Percentiles rank a stretch among this genome's conserved stretches.
Evolutionary conservation across 1,140 invertebrate genomes (phyloP).

Genomic region (Hyposmocoma kahamanoa): DNA sequence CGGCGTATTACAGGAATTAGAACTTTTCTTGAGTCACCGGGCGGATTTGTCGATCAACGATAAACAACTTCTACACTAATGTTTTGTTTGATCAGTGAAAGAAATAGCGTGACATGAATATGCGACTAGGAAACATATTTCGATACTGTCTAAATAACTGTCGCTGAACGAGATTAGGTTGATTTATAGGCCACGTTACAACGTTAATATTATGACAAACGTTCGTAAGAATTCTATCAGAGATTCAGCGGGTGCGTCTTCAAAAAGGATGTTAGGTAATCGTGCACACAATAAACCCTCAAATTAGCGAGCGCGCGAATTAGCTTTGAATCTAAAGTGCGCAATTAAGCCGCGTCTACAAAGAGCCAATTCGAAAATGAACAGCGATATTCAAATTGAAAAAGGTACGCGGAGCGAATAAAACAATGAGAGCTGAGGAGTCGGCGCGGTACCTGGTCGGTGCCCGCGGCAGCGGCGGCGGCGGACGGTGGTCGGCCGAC

Average conservation of each 20-base stretch:
- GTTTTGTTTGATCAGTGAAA: constrained; percentile 26
- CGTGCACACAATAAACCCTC: constrained; percentile 59
- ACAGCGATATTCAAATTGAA: constrained; percentile 70
- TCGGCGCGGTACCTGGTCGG: too few relatives aligned
- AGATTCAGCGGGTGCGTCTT: constrained; percentile 47
- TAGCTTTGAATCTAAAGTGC: constrained; percentile 68
- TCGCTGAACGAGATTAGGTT: constrained; percentile 24
- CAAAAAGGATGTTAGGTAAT: constrained; percentile 56
- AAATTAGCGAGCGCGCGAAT: constrained; percentile 67
- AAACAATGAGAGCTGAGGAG: constrained; percentile 45
- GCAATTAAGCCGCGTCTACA: constrained; percentile 62
- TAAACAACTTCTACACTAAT: constrained; percentile 24
- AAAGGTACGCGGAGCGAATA: constrained; percentile 64
- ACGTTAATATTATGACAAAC: constrained; percentile 21
- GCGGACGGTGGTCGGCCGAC: not conserved
- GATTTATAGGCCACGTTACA: constrained; percentile 21
- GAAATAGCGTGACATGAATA: constrained; percentile 35
- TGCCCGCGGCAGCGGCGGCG: constrained; percentile 23
- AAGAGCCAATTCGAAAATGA: constrained; percentile 67
- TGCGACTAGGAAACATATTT: constrained; percentile 18
- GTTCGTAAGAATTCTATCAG: constrained; percentile 31
- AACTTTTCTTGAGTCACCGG: constrained; percentile 40
- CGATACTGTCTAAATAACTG: constrained; percentile 30
- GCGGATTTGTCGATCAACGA: constrained; percentile 48
- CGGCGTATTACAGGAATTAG: constrained; percentile 57